Evolutionary conservation across 2,888 invertebrate genomes (phyloP), one percentile per base, ranked within the genome.

Genomic region (Sturmia bella): DNA sequence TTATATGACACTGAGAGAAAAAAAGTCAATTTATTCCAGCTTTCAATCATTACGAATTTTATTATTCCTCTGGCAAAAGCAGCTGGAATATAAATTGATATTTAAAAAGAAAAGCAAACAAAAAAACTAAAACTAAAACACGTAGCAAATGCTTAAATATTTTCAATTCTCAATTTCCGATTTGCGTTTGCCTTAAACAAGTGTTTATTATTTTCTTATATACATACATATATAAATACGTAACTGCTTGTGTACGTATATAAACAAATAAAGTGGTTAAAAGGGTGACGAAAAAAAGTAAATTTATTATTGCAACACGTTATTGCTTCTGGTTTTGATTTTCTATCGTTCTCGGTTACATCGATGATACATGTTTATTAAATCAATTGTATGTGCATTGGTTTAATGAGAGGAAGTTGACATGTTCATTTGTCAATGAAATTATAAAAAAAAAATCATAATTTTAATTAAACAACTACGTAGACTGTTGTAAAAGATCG

Each of bases 111-210:
- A n/a, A n/a, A n/a, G n/a, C n/a, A n/a, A n/a, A n/a, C n/a, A 56
- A 27, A 32, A 48, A 32, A 27, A 4, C 32, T n/a, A n/a, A n/a
- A 56, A 56, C 7, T 19, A 9, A n/a, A 78, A 17, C 79, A 79
- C 68, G 79, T 73, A 61, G 19, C 32, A 52, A 56, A 56, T 66
- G 24, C 66, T 39, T 27, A 39, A 72, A 48, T 73, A 72, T 66
- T 70, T 50, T 13, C 66, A 59, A 79, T 73, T 68, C 41, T 15
- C 64, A 61, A 79, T 74, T 68, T 74, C 79, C 79, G 68, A 73
- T 79, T 79, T 61, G 45, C 59, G 48, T 68, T 73, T 39, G 21
- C 63, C 61, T 43, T 39, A 45, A 32, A 43, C 27, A 52, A 32
- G 32, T 37, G 41, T 39, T 32, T 21, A 37, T 48, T 48, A 43